Conservation (phyloP, 2,888 invertebrate genomes). For the Oxytorus armatus region DNA sequence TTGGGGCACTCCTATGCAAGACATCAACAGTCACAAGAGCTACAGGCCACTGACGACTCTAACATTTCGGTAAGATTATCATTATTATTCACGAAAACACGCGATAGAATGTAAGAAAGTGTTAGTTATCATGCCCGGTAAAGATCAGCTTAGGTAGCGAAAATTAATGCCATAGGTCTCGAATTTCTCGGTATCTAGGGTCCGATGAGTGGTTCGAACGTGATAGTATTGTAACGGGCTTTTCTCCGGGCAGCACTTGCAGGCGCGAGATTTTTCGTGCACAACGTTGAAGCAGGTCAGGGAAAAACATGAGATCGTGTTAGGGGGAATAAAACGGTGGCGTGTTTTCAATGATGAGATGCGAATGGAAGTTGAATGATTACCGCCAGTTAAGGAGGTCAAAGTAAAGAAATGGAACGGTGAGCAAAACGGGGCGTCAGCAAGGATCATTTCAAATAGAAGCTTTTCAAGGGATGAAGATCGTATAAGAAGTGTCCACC, state of each 20-base stretch:
- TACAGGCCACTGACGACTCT: constrained; percentile 93
- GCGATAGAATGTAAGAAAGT: not conserved
- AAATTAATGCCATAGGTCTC: not conserved
- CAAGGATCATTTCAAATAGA: not conserved
- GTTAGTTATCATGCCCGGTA: not conserved
- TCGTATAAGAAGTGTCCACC: constrained; percentile 41
- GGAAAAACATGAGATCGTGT: constrained; percentile 18
- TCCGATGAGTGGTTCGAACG: not conserved
- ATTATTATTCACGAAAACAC: not conserved
- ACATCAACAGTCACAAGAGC: constrained; percentile 93
- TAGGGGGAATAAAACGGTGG: not conserved
- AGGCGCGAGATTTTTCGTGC: constrained; percentile 12
- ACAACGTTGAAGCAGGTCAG: constrained; percentile 40
- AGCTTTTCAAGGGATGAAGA: constrained; percentile 15
- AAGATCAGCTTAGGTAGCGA: not conserved
- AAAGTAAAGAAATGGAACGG: not conserved
- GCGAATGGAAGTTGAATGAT: constrained; percentile 14
- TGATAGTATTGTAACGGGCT: constrained; percentile 13
- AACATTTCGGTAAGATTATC: constrained; percentile 90
- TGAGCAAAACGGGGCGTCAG: constrained; percentile 8
- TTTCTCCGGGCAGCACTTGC: constrained; percentile 1
- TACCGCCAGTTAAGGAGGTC: constrained; percentile 6
- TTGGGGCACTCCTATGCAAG: constrained; percentile 96
- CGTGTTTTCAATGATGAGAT: not conserved
- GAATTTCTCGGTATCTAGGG: not conserved